Percentiles rank a stretch among this genome's conserved stretches.
phyloP scores from a whole-genome alignment of 1,140 invertebrate species.

The Sipha flava region DNA sequence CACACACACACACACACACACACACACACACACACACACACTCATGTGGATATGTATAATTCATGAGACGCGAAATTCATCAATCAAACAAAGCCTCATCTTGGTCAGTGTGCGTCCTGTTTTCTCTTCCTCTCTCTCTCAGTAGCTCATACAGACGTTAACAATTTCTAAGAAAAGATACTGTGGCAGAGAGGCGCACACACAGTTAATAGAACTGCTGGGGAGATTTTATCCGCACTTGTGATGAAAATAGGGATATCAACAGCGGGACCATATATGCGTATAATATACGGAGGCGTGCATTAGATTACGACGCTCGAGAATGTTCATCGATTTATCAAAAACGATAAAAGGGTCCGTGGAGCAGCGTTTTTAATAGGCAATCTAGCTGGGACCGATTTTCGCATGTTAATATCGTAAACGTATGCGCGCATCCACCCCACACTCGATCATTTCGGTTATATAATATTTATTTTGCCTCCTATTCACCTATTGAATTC shows the following conservation, averaged over 20 bases:
- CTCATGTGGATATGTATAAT: background rate
- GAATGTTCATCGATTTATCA: slow-evolving; percentile 19
- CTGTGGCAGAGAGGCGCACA: background rate
- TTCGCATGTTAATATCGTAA: background rate
- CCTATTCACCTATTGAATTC: too few relatives aligned
- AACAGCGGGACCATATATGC: background rate
- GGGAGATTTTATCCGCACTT: background rate
- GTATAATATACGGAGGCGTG: background rate
- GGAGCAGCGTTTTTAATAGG: background rate
- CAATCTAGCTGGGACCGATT: slow-evolving; percentile 7
- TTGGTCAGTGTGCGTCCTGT: background rate
- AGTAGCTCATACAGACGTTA: background rate
- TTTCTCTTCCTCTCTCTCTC: background rate
- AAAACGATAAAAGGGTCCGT: slow-evolving; percentile 12
- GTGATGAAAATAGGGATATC: background rate
- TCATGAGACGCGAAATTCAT: slow-evolving; percentile 22
- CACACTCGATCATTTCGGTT: background rate
- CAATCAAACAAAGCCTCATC: slow-evolving; percentile 20
- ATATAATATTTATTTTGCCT: background rate
- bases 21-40: background rate
- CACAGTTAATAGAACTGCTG: background rate
- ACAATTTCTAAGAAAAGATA: background rate
- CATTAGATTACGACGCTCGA: too few relatives aligned
- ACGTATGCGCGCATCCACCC: background rate
- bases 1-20: too few relatives aligned